Conservation (phyloP, 2,113 vertebrate genomes). For the Physeter macrocephalus region DNA sequence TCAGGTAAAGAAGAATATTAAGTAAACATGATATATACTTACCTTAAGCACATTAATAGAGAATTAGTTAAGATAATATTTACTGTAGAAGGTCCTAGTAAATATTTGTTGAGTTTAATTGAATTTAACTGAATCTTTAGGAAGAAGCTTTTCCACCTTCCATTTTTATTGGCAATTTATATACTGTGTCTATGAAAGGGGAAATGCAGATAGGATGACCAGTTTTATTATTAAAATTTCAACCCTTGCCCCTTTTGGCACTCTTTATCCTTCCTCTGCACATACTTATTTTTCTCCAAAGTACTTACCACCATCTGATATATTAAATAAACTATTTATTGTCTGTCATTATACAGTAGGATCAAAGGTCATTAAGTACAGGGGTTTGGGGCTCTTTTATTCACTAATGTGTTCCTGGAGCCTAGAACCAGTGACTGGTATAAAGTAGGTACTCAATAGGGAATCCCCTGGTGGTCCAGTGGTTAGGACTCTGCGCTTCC, state of each 20-base stretch:
- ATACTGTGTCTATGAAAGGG: neutral
- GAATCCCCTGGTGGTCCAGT: too few species aligned
- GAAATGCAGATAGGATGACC: neutral
- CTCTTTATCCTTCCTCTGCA: neutral
- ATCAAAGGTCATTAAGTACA: neutral
- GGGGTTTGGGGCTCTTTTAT: neutral
- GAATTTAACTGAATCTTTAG: neutral
- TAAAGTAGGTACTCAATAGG: neutral
- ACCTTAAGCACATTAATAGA: neutral
- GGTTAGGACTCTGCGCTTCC: too few species aligned
- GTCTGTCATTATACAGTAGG: neutral
- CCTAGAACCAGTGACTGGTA: neutral
- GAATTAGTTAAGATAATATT: neutral
- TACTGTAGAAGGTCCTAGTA: neutral
- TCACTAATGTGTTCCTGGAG: neutral
- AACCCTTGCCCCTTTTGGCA: neutral
- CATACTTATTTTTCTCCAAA: neutral
- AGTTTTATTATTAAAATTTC: constrained; percentile 7
- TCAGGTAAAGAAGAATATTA: neutral
- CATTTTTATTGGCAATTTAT: neutral
- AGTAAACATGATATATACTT: neutral
- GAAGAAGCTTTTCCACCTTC: neutral
- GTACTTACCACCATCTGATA: neutral
- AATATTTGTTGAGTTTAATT: constrained; percentile 18
- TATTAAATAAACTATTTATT: constrained; percentile 3